Conservation (phyloP, 2,113 vertebrate species). For the Acanthisitta chloris region DNA sequence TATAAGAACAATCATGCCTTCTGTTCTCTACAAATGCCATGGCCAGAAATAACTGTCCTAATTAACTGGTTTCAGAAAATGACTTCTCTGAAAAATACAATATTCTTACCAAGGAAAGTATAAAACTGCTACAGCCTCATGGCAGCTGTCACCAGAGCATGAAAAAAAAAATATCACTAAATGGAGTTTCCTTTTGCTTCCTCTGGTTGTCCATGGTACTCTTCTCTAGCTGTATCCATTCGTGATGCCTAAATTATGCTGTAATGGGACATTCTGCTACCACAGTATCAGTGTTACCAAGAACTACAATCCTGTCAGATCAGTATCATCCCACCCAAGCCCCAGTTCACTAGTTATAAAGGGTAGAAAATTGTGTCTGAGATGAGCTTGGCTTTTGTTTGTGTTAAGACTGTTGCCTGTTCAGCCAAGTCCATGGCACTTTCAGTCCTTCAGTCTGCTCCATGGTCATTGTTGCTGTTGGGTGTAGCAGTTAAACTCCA, state of each 20-base stretch:
- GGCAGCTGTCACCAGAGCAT: conserved; percentile 44
- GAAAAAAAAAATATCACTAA: conserved; percentile 42
- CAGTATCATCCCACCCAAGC: neutral
- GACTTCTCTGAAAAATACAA: conserved; percentile 47
- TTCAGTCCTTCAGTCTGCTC: neutral
- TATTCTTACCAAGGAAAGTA: conserved; percentile 40
- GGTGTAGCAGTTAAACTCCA: neutral
- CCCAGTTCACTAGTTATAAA: neutral
- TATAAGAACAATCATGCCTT: conserved; percentile 60
- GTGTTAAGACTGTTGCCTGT: neutral
- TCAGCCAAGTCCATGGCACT: neutral
- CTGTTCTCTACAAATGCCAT: conserved; percentile 65
- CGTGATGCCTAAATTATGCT: neutral
- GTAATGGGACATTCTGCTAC: neutral
- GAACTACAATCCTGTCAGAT: neutral
- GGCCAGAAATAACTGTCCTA: conserved; percentile 73
- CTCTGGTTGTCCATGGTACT: neutral
- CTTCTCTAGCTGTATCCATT: conserved; percentile 35
- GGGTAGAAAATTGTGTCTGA: neutral
- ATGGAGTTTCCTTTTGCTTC: neutral
- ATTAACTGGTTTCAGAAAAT: conserved; percentile 63
- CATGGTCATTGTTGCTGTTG: neutral
- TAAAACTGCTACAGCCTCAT: conserved; percentile 51
- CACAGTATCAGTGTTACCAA: neutral
- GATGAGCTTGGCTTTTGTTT: neutral